Evolutionary conservation across 2,797 vertebrate species (phyloP), one percentile per base, ranked within the genome.

Genomic region (Tapera naevia): DNA sequence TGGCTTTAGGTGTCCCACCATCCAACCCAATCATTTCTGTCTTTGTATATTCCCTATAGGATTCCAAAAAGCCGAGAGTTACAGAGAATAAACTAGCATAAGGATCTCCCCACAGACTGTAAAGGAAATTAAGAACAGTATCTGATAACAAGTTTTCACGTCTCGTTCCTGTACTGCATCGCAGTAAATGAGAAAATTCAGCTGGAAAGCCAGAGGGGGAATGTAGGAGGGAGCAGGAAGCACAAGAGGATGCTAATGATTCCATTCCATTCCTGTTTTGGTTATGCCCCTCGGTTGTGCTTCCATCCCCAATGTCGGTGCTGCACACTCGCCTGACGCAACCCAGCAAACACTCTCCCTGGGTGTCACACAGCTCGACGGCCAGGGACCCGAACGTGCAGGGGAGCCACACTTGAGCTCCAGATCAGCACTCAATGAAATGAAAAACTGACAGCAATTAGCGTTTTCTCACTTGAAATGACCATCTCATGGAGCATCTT

Each of bases 341-440:
- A 30, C 54, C 46, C 6, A 45, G 80, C 32, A 72, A 54, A 19
- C 71, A 8, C 0, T 8, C 11, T 33, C 15, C 61, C 5, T 7
- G 39, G 35, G 58, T 35, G 32, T 30, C 41, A 19, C 54, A 7
- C 3, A 11, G 51, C 5, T 7, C 3, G 23, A 32, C 17, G 60
- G 22, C 4, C 6, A 30, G 46, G 57, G 37, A 33, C 10, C 72
- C 14, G 75, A 22, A 57, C 33, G 3, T 86, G n/a, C 24, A 6
- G 24, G 23, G 1, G 85, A 65, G 66, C 30, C 53, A 28, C 41
- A 4, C 17, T 0, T 46, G 25, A 75, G 88, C 92, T 93, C 41
- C 89, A 81, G 88, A 83, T 50, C 92, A 92, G 89, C 41, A 84
- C 91, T 21, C 80, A 91, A 16, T 94, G 93, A 96, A 95, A 91